Base-by-base conservation (phyloP, 2,113 vertebrate species). In the Microtus ochrogaster region DNA sequence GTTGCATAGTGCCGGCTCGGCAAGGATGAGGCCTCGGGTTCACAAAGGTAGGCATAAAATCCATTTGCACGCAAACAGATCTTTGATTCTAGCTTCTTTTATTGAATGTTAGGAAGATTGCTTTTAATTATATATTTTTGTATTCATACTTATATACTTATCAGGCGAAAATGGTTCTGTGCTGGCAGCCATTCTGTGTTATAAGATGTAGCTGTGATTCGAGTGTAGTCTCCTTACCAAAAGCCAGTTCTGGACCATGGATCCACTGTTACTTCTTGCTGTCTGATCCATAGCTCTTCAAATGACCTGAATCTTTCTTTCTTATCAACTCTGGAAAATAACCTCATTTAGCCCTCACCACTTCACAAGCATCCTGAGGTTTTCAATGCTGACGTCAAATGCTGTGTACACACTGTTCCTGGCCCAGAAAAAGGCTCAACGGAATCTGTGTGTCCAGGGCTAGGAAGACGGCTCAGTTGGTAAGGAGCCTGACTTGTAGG, bases 91-190 rank as follows among this genome's bases (percentile, higher is more conserved):
- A 93, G 90, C 79, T 84, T n/a, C 63, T n/a, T 44, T 26, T 87
- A 93, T 44, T 94, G 72, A 97, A 95, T 66, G 92, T 95, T 79
- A 94, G 96, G 55, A 94, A 49, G 74, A 94, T 39, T 36, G 28
- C 94, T 77, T 94, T 65, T 68, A 39, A 58, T 86, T 89, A 79
- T 61, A 70, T 55, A 6, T 49, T 96, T 95, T 87, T 30, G 83
- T 6, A 41, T 92, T 92, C 19, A 21, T 49, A 92, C 5, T 17
- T 82, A 94, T 33, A 21, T 49, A 92, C 5, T 17, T 79, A 94
- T 33, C 33, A 81, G 58, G 41, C 77, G 41, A 77, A 63, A 74
- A 90, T 63, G 24, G 17, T 72, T 88, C 72, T 91, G 41, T 58
- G 24, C n/a, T 36, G 4, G 2, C 41, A 68, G 58, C 0, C 65